These are phyloP conservation scores for Aleiodes sp. DNA, from an alignment of 1,140 invertebrate species.

Conservation along the genomic window DNA sequence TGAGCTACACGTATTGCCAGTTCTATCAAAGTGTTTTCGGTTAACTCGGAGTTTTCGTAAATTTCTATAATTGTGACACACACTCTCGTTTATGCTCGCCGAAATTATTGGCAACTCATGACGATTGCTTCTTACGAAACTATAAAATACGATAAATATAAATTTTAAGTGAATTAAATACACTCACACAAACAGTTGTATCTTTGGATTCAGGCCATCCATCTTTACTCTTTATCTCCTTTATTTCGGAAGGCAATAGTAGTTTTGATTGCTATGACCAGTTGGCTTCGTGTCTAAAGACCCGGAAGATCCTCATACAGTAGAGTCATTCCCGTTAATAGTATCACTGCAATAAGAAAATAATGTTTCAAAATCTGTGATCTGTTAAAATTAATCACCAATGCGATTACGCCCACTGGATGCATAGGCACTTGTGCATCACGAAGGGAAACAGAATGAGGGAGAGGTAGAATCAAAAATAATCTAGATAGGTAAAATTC, in stretches of 20 bases:
- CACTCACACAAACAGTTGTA: constrained; percentile 42
- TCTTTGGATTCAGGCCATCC: constrained; percentile 57
- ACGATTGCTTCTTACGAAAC: constrained; percentile 26
- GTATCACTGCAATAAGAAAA: background rate
- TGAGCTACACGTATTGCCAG: background rate
- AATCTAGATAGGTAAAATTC: no score
- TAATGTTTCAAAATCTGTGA: constrained; percentile 53
- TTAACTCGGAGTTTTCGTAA: no score
- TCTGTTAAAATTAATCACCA: constrained; percentile 61
- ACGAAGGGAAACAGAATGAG: constrained; percentile 28
- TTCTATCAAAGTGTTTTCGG: background rate
- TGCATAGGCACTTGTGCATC: background rate
- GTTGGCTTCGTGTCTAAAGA: constrained; percentile 59
- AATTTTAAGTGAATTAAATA: no score
- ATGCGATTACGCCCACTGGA: constrained; percentile 56
- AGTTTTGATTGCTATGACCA: constrained; percentile 50
- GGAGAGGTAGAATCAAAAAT: constrained; percentile 9
- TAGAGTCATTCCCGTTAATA: constrained; percentile 33
- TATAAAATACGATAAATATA: background rate
- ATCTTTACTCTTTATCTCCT: no score
- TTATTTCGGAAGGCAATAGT: constrained; percentile 39
- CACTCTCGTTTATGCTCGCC: background rate
- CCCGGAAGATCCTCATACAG: constrained; percentile 52
- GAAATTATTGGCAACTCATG: constrained; percentile 53
- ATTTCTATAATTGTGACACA: background rate